Evolutionary conservation across 1,140 invertebrate species (phyloP), one percentile per base, ranked within the genome.

Genomic region (Danaus melanippus): DNA sequence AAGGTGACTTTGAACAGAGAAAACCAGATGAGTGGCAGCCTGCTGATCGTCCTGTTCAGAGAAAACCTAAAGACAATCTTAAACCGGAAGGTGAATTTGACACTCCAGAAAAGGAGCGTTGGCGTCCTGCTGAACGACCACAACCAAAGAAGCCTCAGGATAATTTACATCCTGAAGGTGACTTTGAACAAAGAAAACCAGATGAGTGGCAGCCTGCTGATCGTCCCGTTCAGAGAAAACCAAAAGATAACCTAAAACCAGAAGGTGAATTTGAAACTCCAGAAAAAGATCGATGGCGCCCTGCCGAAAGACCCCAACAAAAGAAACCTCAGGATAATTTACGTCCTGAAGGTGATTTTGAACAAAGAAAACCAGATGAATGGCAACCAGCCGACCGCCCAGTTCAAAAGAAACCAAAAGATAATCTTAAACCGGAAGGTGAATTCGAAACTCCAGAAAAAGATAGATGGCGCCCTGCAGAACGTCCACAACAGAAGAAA

Each of bases 251-350:
- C 64, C 60, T 91, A 0, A 71, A 74, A 55, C 88, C 87, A 0
- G 90, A 91, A 73, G 90, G 89, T 10, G 88, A 91, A 2, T 91
- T 92, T 63, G 39, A 50, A 52, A 50, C 10, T 32, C 54, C 54
- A 11, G 52, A 58, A 48, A 62, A 77, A 12, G 88, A 89, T 50
- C 91, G 93, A 73, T 89, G 76, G 65, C 64, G 64, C 17, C 87
- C 84, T 12, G 91, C 88, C 0, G 92, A 92, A 63, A 75, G 89
- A 50, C 86, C 84, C 40, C 71, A 74, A 44, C 87, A 86, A 47
- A 90, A 84, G 53, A 88, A 85, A 56, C 90, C 88, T 0, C 72
- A 87, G 56, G 91, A 92, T 59, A 91, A 92, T 74, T 66, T 92
- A 1, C 74, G 78, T 42, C 83, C 88, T 9, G 88, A 90, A 68